These are phyloP conservation scores for Ceratoteleas bidentatus DNA, from an alignment of 1,140 invertebrate genomes.

Conservation along the genomic window DNA sequence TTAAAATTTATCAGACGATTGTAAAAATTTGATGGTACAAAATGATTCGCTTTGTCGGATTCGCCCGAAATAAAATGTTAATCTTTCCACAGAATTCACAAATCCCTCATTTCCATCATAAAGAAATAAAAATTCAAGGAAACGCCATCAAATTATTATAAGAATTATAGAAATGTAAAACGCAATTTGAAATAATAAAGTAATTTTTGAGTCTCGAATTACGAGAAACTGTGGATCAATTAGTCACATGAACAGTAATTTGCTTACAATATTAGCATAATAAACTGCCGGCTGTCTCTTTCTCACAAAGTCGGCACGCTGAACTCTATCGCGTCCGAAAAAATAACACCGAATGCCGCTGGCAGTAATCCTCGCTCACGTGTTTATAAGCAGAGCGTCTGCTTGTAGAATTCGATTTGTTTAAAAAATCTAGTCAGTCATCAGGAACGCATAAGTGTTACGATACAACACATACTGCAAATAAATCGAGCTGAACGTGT, in stretches of 20 bases:
- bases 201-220: constrained; percentile 22
- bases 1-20: no score
- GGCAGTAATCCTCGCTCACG: no score
- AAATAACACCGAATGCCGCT: no score
- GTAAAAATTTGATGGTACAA: no score
- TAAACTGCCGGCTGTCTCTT: no score
- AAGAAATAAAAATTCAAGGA: constrained; percentile 18
- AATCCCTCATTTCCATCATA: constrained; percentile 11
- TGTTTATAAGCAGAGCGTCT: no score
- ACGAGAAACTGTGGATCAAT: constrained; percentile 54
- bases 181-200: constrained; percentile 46
- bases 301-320: no score
- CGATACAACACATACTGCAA: constrained; percentile 62
- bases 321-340: no score
- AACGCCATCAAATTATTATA: constrained; percentile 25
- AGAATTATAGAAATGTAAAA: constrained; percentile 32
- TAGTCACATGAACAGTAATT: constrained; percentile 74
- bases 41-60: no score
- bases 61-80: no score
- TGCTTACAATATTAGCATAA: no score
- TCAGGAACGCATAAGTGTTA: constrained; percentile 35
- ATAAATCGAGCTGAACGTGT: constrained; percentile 69
- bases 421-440: constrained; percentile 70
- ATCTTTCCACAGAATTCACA: not conserved
- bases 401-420: constrained; percentile 78